phyloP scores from a whole-genome alignment of 2,888 invertebrate genomes.

The Acanthosepion pharaonis region DNA sequence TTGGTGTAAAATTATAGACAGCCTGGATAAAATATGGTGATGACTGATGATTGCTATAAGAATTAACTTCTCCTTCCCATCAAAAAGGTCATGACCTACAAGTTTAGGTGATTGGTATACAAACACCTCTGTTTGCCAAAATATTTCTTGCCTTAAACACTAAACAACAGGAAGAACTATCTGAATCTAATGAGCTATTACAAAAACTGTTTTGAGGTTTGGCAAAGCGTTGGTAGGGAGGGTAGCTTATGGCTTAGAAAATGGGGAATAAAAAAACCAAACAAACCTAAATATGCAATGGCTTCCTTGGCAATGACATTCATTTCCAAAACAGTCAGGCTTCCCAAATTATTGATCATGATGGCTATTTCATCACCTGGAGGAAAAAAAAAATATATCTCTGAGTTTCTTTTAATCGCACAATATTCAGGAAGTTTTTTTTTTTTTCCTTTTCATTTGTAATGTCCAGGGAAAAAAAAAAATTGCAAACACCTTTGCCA shows the following conservation, averaged over 20 bases:
- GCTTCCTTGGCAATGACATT: conserved; percentile 82
- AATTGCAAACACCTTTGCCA: too few species aligned
- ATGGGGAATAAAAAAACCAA: background rate
- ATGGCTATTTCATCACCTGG: conserved; percentile 78
- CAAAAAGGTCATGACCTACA: too few species aligned
- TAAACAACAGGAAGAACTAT: background rate
- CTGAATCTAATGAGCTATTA: background rate
- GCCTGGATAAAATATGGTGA: too few species aligned
- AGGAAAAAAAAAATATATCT: conserved; percentile 40
- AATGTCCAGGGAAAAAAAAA: too few species aligned
- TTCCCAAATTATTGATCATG: conserved; percentile 86
- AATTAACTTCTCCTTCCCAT: too few species aligned
- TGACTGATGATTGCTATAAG: too few species aligned
- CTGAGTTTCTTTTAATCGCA: too few species aligned
- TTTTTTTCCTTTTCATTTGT: too few species aligned
- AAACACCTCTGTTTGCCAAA: background rate
- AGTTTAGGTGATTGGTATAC: too few species aligned
- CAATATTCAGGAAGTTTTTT: too few species aligned
- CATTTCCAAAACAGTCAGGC: conserved; percentile 84
- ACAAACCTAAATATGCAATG: conserved; percentile 80
- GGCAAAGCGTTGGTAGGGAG: too few species aligned
- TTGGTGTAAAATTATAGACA: too few species aligned
- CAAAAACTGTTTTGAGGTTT: background rate
- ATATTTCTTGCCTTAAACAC: background rate
- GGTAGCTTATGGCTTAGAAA: background rate